A percentile compares a stretch with the other conserved stretches of the same genome.
These are phyloP conservation scores for Tridacna crocea DNA, from an alignment of 2,888 invertebrate species.

Conservation along the genomic window DNA sequence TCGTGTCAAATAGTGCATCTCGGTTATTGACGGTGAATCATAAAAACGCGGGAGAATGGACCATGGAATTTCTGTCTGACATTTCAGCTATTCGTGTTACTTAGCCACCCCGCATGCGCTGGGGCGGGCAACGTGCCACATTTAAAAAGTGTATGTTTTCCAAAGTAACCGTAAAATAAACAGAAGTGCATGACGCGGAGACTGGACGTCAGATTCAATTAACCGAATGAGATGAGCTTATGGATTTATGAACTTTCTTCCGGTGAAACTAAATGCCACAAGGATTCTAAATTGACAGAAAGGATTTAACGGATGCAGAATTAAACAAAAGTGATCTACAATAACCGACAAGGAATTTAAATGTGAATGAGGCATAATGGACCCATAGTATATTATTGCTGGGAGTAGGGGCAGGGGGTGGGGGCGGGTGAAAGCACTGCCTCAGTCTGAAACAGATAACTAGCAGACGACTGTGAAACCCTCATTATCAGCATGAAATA, in stretches of 20 bases:
- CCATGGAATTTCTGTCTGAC: slow-evolving; percentile 15
- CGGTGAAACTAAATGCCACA: slow-evolving; percentile 23
- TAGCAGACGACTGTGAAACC: too few species aligned
- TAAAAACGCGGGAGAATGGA: slow-evolving; percentile 3
- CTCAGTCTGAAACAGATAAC: too few species aligned
- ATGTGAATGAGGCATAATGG: too few species aligned
- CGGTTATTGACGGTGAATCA: slow-evolving; percentile 3
- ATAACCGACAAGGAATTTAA: too few species aligned
- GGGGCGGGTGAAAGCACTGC: too few species aligned
- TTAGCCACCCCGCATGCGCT: not conserved
- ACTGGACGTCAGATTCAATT: slow-evolving; percentile 28
- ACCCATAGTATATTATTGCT: too few species aligned
- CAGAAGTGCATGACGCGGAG: slow-evolving; percentile 28
- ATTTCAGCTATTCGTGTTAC: slow-evolving; percentile 7
- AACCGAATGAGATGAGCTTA: not conserved
- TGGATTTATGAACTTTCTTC: slow-evolving; percentile 17
- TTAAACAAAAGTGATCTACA: too few species aligned
- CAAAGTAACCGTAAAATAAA: slow-evolving; percentile 30
- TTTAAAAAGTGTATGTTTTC: slow-evolving; percentile 16
- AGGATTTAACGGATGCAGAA: not conserved
- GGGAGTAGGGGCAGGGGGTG: too few species aligned
- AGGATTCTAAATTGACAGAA: slow-evolving; percentile 15
- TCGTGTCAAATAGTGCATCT: not conserved
- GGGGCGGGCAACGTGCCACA: slow-evolving; percentile 25
- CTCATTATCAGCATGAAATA: too few species aligned